These are phyloP conservation scores for Heteractis magnifica DNA, from an alignment of 92 coral and sea anemone species.

Conservation along the genomic window DNA sequence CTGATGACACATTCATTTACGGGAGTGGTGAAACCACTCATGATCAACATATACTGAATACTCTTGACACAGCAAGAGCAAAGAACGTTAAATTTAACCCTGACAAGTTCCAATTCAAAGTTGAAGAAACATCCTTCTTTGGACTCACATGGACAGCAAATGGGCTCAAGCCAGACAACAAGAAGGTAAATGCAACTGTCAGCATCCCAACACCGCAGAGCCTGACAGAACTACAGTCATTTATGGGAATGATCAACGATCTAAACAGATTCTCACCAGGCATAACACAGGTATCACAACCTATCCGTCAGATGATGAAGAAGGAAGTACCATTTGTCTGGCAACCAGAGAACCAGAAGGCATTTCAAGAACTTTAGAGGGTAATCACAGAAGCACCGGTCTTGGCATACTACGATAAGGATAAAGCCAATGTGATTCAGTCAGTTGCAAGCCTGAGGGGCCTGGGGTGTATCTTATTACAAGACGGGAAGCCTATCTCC, in stretches of 20 bases:
- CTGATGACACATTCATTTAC: conserved; percentile 8
- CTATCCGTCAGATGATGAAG: background rate
- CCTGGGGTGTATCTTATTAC: conserved; percentile 45
- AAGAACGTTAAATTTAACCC: conserved; percentile 52
- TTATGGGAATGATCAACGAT: conserved; percentile 42
- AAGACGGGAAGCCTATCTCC: conserved; percentile 5
- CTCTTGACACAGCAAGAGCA: conserved; percentile 46
- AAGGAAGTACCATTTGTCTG: background rate
- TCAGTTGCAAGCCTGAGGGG: conserved; percentile 19
- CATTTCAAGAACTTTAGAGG: conserved; percentile 22
- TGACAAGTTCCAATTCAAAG: too few species aligned
- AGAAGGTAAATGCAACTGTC: conserved; percentile 33
- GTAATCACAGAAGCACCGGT: background rate
- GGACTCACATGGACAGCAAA: conserved; percentile 45
- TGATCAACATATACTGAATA: conserved; percentile 56
- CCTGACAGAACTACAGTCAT: conserved; percentile 45
- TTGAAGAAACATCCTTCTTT: conserved; percentile 21
- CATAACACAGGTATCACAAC: background rate
- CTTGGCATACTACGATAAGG: background rate
- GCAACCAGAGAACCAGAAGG: conserved; percentile 31
- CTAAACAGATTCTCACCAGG: background rate
- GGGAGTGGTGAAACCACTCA: conserved; percentile 34
- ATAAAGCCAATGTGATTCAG: background rate
- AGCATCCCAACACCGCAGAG: conserved; percentile 46
- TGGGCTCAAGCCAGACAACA: conserved; percentile 34